Conservation (phyloP, 2,888 invertebrate genomes). For the Cabera pusaria region DNA sequence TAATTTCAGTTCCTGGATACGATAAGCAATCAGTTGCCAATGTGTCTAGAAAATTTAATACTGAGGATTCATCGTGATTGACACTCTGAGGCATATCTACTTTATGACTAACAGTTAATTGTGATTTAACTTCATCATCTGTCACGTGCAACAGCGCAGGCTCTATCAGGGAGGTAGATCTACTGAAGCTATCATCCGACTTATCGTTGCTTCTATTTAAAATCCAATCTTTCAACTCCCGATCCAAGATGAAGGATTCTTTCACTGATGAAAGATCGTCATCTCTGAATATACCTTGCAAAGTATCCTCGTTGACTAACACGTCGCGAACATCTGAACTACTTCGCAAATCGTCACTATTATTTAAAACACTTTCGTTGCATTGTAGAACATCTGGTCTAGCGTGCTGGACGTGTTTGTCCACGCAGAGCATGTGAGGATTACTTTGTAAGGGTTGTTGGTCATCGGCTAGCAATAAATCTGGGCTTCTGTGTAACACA, state of each 20-base stretch:
- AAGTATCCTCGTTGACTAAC: conserved; percentile 32
- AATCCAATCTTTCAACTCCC: conserved; percentile 58
- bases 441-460: conserved; percentile 9
- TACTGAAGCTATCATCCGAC: conserved; percentile 56
- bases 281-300: conserved; percentile 55
- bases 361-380: too few species aligned
- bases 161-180: conserved; percentile 55
- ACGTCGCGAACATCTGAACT: conserved; percentile 23
- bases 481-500: conserved; percentile 4
- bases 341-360: conserved; percentile 12
- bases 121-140: conserved; percentile 37
- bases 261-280: conserved; percentile 52
- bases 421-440: conserved; percentile 10
- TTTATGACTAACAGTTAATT: conserved; percentile 30
- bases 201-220: conserved; percentile 49
- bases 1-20: conserved; percentile 70
- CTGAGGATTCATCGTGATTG: conserved; percentile 58
- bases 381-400: conserved; percentile 12
- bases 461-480: conserved; percentile 7
- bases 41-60: conserved; percentile 70
- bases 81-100: conserved; percentile 25
- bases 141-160: conserved; percentile 58
- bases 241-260: conserved; percentile 45
- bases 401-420: conserved; percentile 16
- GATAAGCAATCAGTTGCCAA: conserved; percentile 64